A percentile compares a stretch with the other conserved stretches of the same genome.
Evolutionary conservation across 35 echinoderm and acorn worm species (phyloP).

Genomic region (Ophiothrix spiculata): DNA sequence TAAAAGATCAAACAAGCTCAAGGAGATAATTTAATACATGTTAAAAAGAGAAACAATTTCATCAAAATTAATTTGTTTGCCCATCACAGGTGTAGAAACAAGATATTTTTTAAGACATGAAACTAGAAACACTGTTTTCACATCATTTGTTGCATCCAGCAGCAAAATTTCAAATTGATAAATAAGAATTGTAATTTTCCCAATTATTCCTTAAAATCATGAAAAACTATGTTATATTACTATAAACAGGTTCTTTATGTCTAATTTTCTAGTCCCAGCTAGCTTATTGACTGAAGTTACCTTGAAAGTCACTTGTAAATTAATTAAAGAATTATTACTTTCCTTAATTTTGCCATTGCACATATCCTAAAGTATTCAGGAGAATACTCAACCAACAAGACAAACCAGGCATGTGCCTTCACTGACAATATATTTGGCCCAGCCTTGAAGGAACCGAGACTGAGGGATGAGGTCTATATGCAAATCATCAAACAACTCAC

Average conservation of each 20-base stretch:
- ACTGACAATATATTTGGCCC: conserved; percentile 14
- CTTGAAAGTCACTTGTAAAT: neutral
- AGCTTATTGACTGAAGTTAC: neutral
- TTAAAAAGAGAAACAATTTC: too few relatives aligned
- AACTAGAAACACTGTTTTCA: too few relatives aligned
- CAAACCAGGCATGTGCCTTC: neutral
- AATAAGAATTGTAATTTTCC: neutral
- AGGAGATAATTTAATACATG: too few relatives aligned
- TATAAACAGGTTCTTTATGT: neutral
- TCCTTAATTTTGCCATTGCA: conserved; percentile 15
- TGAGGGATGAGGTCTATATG: conserved; percentile 42
- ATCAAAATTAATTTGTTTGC: too few relatives aligned
- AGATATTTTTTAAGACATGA: too few relatives aligned
- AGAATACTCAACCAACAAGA: conserved; percentile 28
- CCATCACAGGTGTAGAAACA: too few relatives aligned
- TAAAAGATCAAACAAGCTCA: too few relatives aligned
- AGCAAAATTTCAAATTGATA: too few relatives aligned
- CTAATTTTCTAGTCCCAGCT: neutral
- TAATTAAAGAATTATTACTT: neutral
- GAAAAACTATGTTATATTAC: neutral
- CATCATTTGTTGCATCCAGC: too few relatives aligned
- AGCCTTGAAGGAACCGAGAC: neutral
- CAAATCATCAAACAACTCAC: conserved; percentile 55
- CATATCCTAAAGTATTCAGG: conserved; percentile 39
- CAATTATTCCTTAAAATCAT: too few relatives aligned